Conservation (phyloP, 2,797 vertebrate species). For the Paramormyrops hopkinsi region DNA sequence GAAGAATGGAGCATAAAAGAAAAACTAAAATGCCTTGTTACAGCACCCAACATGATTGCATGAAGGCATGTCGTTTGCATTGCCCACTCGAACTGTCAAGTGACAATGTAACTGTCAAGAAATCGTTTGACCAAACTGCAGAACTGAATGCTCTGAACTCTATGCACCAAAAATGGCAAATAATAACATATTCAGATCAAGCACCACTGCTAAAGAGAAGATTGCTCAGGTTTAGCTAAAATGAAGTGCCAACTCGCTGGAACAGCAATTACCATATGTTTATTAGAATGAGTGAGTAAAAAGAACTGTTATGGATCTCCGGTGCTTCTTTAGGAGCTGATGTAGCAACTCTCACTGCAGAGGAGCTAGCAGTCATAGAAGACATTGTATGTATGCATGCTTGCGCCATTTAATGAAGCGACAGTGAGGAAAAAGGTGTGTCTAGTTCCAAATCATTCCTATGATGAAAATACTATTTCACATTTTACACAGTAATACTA, state of each 20-base stretch:
- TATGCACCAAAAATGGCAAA: neutral
- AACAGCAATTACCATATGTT: neutral
- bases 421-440: no score
- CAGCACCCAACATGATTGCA: no score
- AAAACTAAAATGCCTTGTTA: no score
- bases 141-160: neutral
- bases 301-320: neutral
- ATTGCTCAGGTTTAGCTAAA: neutral
- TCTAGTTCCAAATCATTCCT: no score
- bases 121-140: neutral
- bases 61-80: neutral
- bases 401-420: neutral
- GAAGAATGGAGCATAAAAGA: no score
- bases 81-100: neutral
- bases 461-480: no score
- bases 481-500: no score
- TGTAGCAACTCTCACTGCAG: neutral
- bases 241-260: neutral
- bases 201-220: neutral
- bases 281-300: neutral
- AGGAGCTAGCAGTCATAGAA: neutral
- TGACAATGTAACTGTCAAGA: neutral
- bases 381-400: neutral
- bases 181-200: neutral
- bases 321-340: neutral